phyloP scores from a whole-genome alignment of 2,888 invertebrate genomes.

The Drosophila mercatorum region DNA sequence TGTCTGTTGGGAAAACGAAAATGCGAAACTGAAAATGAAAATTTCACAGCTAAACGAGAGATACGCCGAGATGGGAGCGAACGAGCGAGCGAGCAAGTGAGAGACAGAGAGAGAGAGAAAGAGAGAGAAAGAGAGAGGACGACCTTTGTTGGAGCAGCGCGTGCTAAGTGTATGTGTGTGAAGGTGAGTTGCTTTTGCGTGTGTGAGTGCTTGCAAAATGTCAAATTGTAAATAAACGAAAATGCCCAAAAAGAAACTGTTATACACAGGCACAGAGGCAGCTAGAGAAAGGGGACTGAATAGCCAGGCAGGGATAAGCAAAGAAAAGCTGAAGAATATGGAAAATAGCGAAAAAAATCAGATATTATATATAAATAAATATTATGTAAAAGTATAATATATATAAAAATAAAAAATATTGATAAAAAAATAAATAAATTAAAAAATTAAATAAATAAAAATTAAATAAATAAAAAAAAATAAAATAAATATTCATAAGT shows the following conservation, averaged over 20 bases:
- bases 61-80: slow-evolving; percentile 29
- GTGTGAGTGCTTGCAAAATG: slow-evolving; percentile 67
- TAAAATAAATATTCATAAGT: neutral
- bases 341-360: neutral
- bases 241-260: slow-evolving; percentile 59
- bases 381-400: neutral
- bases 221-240: slow-evolving; percentile 79
- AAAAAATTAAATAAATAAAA: neutral
- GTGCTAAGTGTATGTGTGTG: slow-evolving; percentile 38
- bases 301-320: neutral
- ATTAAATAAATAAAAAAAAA: neutral
- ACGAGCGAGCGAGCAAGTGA: slow-evolving; percentile 10
- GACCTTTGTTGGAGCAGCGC: slow-evolving; percentile 54
- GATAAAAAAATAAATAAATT: too few relatives aligned
- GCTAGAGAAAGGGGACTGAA: slow-evolving; percentile 4
- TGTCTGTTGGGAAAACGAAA: slow-evolving; percentile 73
- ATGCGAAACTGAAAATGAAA: slow-evolving; percentile 62
- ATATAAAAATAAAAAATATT: neutral
- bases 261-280: slow-evolving; percentile 57
- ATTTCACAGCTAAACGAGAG: slow-evolving; percentile 42
- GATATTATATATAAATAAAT: neutral
- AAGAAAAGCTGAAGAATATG: neutral
- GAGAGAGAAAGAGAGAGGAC: slow-evolving; percentile 29
- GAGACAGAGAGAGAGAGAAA: slow-evolving; percentile 14
- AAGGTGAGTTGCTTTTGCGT: slow-evolving; percentile 66